Evolutionary conservation across 2,113 vertebrate genomes (phyloP).

Genomic region (Spea multiplicata): DNA sequence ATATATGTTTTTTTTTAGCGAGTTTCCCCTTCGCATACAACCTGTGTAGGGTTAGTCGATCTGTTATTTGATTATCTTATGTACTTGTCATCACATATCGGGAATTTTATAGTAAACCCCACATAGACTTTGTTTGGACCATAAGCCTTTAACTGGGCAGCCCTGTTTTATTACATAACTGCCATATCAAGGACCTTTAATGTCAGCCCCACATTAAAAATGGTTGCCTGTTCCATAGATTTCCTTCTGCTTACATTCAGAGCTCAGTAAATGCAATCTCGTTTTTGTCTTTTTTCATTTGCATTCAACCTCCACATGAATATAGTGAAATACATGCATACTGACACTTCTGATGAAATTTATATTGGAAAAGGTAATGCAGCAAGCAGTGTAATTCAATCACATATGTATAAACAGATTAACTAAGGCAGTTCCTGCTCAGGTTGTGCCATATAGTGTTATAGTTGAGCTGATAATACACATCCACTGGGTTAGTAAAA

Average conservation of each 20-base stretch:
- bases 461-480: no score
- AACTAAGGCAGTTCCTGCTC: no score
- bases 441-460: no score
- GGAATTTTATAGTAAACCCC: background rate
- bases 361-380: conserved; percentile 3
- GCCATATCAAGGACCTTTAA: background rate
- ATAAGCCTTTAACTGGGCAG: background rate
- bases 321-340: background rate
- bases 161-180: background rate
- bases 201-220: background rate
- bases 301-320: background rate
- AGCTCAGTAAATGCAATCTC: conserved; percentile 5
- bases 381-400: conserved; percentile 2
- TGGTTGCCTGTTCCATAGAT: conserved; percentile 1
- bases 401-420: background rate
- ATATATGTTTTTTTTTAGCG: no score
- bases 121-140: background rate
- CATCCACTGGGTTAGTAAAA: no score
- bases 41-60: no score
- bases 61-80: background rate
- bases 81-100: background rate
- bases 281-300: conserved; percentile 8
- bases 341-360: background rate
- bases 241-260: conserved; percentile 2
- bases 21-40: no score